Evolutionary conservation across 2,113 vertebrate genomes (phyloP).

Genomic region (Atractosteus spatula): DNA sequence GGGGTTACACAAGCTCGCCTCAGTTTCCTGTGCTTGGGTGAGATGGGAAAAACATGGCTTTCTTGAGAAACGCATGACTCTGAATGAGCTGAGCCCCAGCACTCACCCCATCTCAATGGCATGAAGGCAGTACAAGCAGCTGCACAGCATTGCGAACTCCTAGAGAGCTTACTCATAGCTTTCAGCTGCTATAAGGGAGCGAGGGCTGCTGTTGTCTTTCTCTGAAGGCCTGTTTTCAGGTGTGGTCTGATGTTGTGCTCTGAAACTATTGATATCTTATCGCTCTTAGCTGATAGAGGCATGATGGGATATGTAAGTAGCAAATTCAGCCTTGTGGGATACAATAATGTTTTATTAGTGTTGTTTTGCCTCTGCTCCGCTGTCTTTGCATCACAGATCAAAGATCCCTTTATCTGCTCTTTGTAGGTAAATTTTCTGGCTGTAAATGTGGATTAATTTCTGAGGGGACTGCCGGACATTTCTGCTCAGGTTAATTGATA

Average conservation of each 20-base stretch:
- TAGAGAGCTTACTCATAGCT: background rate
- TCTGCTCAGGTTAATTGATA: too few relatives aligned
- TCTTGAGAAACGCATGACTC: background rate
- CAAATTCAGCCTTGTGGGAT: background rate
- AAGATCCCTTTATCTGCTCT: too few relatives aligned
- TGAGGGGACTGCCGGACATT: too few relatives aligned
- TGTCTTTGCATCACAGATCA: too few relatives aligned
- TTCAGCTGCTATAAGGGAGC: too few relatives aligned
- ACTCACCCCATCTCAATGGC: background rate
- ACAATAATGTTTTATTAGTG: too few relatives aligned
- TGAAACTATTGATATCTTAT: slow-evolving; percentile 1
- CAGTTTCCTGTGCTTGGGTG: background rate
- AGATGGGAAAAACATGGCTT: background rate
- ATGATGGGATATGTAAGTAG: slow-evolving; percentile 10
- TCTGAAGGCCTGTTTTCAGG: slow-evolving; percentile 1
- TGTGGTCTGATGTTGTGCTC: slow-evolving; percentile 2
- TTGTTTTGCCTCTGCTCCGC: too few relatives aligned
- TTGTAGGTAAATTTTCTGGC: too few relatives aligned
- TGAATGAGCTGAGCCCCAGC: background rate
- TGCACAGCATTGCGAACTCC: background rate
- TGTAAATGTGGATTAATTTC: too few relatives aligned
- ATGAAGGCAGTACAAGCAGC: background rate
- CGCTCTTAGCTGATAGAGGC: slow-evolving; percentile 6
- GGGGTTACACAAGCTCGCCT: background rate
- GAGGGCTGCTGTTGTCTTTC: too few relatives aligned